Evolutionary conservation across 2,113 vertebrate species (phyloP), one percentile per base, ranked within the genome.

Genomic region (Sceloporus tristichus): DNA sequence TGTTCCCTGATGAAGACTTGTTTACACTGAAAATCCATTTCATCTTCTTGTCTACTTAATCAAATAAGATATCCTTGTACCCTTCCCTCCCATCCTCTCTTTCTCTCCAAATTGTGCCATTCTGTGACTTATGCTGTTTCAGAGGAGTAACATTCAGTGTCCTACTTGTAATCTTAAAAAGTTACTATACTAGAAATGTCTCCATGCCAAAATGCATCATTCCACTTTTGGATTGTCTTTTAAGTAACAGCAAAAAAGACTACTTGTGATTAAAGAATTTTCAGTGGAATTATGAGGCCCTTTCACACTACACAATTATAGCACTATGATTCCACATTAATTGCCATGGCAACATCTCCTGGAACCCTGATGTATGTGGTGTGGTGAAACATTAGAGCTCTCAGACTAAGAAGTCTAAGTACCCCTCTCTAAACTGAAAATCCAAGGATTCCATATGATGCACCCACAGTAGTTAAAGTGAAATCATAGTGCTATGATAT

Each of bases 61-160:
- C 65, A 83, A 70, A 83, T n/a, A 82, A 62, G 19, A 21, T 1
- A 34, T 34, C 7, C 34, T 21, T 11, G 19, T 23, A 65, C 38
- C 25, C 59, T 65, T 25, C 9, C 48, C 48, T 48, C 48, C 48
- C 48, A 6, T 29, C 2, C 65, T n/a, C 29, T 29, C 25, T 65
- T n/a, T 27, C 38, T 82, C 42, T 71, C 25, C 7, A 83, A 53
- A 84, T 34, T 54, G 13, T 42, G 23, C 29, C 40, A 53, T 83
- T 73, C 56, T 65, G 34, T 34, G 65, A 65, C 29, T 62, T 29
- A 56, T 59, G 54, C 7, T 29, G 48, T 48, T 29, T 34, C 66
- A 84, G 70, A 82, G 62, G 62, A 10, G 38, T 27, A 82, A 53
- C 38, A 75, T 76, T 85, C 84, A 85, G 18, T 73, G 34, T 71